Conservation (phyloP, 2,113 vertebrate species). For the Rhinoderma darwinii region DNA sequence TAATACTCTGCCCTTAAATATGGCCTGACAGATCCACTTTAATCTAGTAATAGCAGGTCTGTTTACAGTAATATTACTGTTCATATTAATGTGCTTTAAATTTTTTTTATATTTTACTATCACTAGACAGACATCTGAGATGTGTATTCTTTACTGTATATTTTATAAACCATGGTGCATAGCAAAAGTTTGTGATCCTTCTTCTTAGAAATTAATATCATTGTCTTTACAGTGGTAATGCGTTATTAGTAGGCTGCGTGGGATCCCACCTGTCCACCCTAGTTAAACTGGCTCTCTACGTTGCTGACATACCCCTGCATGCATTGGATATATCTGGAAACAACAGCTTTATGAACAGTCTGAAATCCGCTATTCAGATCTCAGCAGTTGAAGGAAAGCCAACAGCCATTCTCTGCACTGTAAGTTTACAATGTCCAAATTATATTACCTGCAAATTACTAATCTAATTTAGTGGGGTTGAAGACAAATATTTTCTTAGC, state of each 20-base stretch:
- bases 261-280: slow-evolving; percentile 50
- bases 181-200: neutral
- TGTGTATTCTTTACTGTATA: neutral
- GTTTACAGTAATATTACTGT: neutral
- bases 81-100: neutral
- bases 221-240: slow-evolving; percentile 51
- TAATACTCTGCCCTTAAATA: no score
- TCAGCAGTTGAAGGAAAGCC: slow-evolving; percentile 57
- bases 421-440: slow-evolving; percentile 25
- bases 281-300: slow-evolving; percentile 52
- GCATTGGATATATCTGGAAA: slow-evolving; percentile 45
- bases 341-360: slow-evolving; percentile 45
- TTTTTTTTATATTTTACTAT: no score
- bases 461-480: neutral
- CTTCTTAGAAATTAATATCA: neutral
- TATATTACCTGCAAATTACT: neutral
- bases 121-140: no score
- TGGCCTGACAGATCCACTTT: no score
- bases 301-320: slow-evolving; percentile 49
- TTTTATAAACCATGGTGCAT: neutral
- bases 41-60: neutral
- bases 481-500: neutral
- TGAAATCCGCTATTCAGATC: slow-evolving; percentile 53
- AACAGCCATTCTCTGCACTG: slow-evolving; percentile 53
- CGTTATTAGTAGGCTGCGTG: slow-evolving; percentile 50